Conservation (phyloP, 2,888 invertebrate species). For the Ichneumoninae sp. region DNA sequence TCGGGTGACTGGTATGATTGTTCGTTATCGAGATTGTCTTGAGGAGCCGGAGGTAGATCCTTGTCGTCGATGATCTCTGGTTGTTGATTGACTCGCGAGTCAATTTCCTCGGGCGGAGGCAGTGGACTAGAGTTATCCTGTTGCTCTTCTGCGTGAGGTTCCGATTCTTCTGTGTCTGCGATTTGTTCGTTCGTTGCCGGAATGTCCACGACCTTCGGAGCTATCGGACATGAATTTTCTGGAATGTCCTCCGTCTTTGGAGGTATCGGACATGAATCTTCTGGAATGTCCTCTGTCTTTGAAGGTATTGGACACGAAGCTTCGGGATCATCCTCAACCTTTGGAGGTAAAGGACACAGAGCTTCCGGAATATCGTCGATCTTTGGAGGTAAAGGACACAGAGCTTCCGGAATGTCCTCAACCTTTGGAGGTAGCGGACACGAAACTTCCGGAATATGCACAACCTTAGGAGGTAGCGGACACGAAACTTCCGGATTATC, state of each 20-base stretch:
- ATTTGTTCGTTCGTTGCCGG: conserved; percentile 23
- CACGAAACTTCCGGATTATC: too few relatives aligned
- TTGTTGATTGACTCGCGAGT: conserved; percentile 23
- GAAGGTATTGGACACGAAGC: not conserved
- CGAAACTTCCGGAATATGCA: too few relatives aligned
- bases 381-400: conserved; percentile 9
- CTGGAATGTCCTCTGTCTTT: not conserved
- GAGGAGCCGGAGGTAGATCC: conserved; percentile 38
- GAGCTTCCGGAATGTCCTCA: not conserved
- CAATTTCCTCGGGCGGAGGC: conserved; percentile 27
- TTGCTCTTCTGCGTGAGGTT: conserved; percentile 30
- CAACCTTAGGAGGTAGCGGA: not conserved
- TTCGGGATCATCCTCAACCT: too few relatives aligned
- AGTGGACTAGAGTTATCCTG: conserved; percentile 19
- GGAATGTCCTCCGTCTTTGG: too few relatives aligned
- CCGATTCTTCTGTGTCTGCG: conserved; percentile 24
- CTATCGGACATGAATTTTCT: too few relatives aligned
- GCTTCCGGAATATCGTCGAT: not conserved
- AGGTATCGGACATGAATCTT: too few relatives aligned
- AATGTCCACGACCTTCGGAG: not conserved
- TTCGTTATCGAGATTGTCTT: conserved; percentile 29
- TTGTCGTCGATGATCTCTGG: conserved; percentile 22
- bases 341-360: too few relatives aligned
- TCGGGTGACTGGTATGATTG: not conserved
- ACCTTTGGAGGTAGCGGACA: too few relatives aligned